phyloP scores from a whole-genome alignment of 2,888 invertebrate species.

The Sphaeridia pumilis region DNA sequence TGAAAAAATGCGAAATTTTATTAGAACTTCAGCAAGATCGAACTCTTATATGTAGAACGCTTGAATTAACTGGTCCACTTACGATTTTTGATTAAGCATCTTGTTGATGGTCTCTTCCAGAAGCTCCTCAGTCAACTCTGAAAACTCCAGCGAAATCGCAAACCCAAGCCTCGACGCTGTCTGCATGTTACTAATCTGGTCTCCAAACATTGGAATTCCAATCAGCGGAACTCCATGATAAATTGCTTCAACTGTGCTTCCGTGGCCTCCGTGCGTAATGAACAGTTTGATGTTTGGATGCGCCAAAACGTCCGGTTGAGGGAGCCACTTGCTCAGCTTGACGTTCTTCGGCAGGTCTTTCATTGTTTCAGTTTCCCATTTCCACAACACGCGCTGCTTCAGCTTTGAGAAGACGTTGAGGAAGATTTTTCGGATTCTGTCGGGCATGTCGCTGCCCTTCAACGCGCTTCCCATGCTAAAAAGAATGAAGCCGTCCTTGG shows the following conservation, averaged over 20 bases:
- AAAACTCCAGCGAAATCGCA: constrained; percentile 45
- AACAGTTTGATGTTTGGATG: constrained; percentile 50
- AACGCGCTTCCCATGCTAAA: constrained; percentile 1
- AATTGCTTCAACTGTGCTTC: constrained; percentile 56
- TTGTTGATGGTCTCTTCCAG: constrained; percentile 23
- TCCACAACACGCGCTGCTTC: constrained; percentile 72
- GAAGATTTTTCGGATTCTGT: not conserved
- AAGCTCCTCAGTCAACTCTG: constrained; percentile 44
- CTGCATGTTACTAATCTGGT: constrained; percentile 50
- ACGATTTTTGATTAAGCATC: not conserved
- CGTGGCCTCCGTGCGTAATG: constrained; percentile 60
- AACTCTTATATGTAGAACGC: not conserved
- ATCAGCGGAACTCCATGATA: constrained; percentile 54
- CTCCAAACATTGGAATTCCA: constrained; percentile 46
- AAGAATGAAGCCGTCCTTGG: not conserved
- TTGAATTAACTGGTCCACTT: no score
- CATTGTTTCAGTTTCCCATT: constrained; percentile 57
- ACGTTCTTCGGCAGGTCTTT: constrained; percentile 51
- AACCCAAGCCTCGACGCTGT: constrained; percentile 47
- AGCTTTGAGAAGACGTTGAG: constrained; percentile 56
- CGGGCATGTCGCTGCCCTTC: not conserved
- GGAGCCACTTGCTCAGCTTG: constrained; percentile 52
- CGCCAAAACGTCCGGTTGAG: constrained; percentile 59
- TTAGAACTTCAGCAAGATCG: not conserved
- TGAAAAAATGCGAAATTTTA: no score